phyloP scores from a whole-genome alignment of 2,113 vertebrate genomes.

The Clarias magur region DNA sequence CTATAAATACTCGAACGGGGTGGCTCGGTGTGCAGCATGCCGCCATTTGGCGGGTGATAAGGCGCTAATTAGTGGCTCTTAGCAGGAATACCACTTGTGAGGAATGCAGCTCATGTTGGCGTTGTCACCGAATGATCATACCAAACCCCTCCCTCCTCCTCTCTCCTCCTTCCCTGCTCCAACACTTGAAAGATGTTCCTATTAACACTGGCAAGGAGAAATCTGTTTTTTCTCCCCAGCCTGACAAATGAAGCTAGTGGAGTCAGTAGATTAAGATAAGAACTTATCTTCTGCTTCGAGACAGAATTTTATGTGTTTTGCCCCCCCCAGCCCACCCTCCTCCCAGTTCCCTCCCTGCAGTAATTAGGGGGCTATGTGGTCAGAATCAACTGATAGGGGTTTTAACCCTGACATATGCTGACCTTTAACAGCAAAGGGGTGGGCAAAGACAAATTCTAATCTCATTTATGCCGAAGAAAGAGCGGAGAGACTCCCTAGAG shows the following conservation, averaged over 20 bases:
- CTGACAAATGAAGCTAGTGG: slow-evolving; percentile 96
- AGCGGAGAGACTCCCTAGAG: slow-evolving; percentile 22
- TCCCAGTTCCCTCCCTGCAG: slow-evolving; percentile 59
- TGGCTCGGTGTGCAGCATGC: slow-evolving; percentile 66
- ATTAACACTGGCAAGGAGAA: slow-evolving; percentile 86
- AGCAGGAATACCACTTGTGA: slow-evolving; percentile 67
- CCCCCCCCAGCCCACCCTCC: slow-evolving; percentile 44
- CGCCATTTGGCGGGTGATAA: slow-evolving; percentile 76
- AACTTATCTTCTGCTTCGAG: slow-evolving; percentile 91
- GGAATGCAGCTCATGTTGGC: slow-evolving; percentile 82
- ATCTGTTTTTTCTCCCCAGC: slow-evolving; percentile 82
- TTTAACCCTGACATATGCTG: slow-evolving; percentile 74
- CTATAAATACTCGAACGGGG: slow-evolving; percentile 72
- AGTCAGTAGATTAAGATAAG: slow-evolving; percentile 99
- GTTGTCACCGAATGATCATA: slow-evolving; percentile 79
- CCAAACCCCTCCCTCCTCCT: not conserved
- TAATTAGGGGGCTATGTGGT: slow-evolving; percentile 90
- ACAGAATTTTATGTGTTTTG: slow-evolving; percentile 92
- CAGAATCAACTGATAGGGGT: slow-evolving; percentile 67
- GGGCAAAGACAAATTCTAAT: slow-evolving; percentile 64
- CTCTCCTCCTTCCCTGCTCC: slow-evolving; percentile 69
- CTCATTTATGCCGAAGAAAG: slow-evolving; percentile 63
- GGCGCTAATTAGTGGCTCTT: slow-evolving; percentile 80
- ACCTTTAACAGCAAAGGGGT: slow-evolving; percentile 62
- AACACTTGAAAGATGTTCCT: slow-evolving; percentile 87